Evolutionary conservation across 2,113 vertebrate species (phyloP).

Genomic region (Chaetura pelagica): DNA sequence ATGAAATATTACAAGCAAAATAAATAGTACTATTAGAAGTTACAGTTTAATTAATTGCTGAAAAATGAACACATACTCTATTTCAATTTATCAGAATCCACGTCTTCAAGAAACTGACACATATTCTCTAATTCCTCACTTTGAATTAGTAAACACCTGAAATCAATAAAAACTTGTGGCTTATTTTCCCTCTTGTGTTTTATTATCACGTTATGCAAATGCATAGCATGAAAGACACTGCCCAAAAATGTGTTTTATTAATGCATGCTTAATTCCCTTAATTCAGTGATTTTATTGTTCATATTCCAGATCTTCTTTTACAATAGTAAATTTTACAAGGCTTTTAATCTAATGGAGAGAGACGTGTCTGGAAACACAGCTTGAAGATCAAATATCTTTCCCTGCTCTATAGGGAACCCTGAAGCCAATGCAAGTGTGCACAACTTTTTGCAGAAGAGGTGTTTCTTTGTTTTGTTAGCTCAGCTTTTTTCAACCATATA

Average conservation of each 20-base stretch:
- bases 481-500: neutral
- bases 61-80: neutral
- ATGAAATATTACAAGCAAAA: neutral
- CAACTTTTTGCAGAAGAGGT: neutral
- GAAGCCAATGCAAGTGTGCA: neutral
- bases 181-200: neutral
- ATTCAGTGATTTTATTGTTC: neutral
- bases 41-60: neutral
- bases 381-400: neutral
- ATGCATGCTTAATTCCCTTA: neutral
- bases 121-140: neutral
- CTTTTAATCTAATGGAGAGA: conserved; percentile 25
- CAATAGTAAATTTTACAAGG: conserved; percentile 41
- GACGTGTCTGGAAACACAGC: neutral
- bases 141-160: neutral
- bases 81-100: neutral
- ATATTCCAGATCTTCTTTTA: conserved; percentile 3
- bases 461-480: neutral
- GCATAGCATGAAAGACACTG: neutral
- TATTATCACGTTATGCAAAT: neutral
- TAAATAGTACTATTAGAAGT: neutral
- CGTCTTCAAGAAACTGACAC: neutral
- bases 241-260: neutral
- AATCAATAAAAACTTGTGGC: neutral
- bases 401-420: neutral